A percentile compares a stretch with the other conserved stretches of the same genome.
Conservation (phyloP, 2,113 vertebrate genomes). For the Anhinga rufa region DNA sequence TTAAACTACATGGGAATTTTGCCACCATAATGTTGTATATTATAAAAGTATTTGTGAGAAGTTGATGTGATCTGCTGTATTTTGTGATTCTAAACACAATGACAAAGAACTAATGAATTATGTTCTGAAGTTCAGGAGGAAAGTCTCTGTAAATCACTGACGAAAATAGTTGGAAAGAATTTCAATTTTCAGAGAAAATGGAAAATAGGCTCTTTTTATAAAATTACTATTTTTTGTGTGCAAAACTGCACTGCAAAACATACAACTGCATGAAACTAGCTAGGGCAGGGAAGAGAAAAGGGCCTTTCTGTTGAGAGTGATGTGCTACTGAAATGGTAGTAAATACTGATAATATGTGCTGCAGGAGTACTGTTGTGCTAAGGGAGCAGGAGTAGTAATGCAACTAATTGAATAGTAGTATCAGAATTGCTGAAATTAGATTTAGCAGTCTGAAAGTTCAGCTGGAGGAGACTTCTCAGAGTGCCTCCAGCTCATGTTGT, state of each 20-base stretch:
- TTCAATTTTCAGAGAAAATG: background rate
- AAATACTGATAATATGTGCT: background rate
- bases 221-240: background rate
- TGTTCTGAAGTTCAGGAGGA: background rate
- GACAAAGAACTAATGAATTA: background rate
- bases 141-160: background rate
- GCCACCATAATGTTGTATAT: background rate
- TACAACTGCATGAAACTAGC: background rate
- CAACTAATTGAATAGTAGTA: background rate
- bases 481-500: rapidly evolving
- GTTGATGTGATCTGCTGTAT: background rate
- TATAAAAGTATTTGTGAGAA: background rate
- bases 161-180: background rate
- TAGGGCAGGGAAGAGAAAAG: background rate
- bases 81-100: background rate
- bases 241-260: background rate
- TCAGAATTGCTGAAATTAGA: background rate
- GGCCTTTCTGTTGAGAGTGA: background rate
- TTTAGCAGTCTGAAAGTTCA: background rate
- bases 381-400: background rate
- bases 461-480: background rate
- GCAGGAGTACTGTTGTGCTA: background rate
- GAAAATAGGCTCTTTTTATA: background rate
- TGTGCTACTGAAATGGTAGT: background rate
- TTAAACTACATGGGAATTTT: background rate